Evolutionary conservation across 2,888 invertebrate species (phyloP).

Genomic region (Saturnia japonica): DNA sequence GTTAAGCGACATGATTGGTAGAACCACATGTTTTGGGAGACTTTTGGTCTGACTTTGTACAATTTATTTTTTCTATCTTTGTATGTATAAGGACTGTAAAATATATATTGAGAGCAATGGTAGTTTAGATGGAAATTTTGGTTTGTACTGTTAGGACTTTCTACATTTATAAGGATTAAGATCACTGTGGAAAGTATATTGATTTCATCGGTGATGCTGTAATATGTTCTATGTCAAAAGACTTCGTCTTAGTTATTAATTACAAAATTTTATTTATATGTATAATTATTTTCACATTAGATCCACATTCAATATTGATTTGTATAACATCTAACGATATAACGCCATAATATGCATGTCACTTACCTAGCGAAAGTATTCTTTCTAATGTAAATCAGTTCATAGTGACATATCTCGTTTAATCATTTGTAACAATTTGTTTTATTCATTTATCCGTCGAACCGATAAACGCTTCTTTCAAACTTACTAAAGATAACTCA

Average conservation of each 20-base stretch:
- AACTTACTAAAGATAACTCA: constrained; percentile 24
- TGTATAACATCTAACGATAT: no score
- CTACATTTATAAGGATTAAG: not conserved
- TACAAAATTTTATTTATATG: no score
- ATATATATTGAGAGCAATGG: not conserved
- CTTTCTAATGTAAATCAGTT: no score
- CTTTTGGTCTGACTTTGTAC: constrained; percentile 31
- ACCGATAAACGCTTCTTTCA: not conserved
- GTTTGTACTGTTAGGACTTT: not conserved
- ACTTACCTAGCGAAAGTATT: no score
- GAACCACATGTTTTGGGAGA: constrained; percentile 36
- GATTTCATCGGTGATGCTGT: no score
- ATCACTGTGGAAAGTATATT: not conserved
- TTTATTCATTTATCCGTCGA: not conserved
- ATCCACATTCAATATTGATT: no score
- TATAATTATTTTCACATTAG: no score
- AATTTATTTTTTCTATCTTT: constrained; percentile 1
- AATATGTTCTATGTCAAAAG: no score
- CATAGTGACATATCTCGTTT: not conserved
- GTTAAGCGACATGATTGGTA: constrained; percentile 45
- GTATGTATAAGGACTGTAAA: not conserved
- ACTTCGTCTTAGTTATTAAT: no score
- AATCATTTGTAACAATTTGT: not conserved
- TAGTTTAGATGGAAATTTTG: not conserved
- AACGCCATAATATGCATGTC: no score